These are phyloP conservation scores for Bellardia pandia DNA, from an alignment of 2,888 invertebrate species.

Conservation along the genomic window DNA sequence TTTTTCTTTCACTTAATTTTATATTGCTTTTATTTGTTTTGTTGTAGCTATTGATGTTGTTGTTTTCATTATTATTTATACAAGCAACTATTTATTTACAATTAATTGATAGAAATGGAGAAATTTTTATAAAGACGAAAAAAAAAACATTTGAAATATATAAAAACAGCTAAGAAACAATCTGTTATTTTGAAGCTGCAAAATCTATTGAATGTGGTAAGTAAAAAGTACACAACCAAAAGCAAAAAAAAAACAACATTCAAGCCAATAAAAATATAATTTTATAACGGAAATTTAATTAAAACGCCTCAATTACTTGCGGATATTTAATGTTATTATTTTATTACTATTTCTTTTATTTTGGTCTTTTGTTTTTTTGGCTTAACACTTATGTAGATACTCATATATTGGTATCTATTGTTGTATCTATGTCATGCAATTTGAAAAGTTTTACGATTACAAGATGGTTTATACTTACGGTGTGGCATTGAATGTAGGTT, in stretches of 20 bases:
- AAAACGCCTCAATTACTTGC: conserved; percentile 27
- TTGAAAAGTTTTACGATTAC: not conserved
- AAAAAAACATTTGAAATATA: not conserved
- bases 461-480: not conserved
- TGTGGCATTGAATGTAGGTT: not conserved
- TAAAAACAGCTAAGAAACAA: not conserved
- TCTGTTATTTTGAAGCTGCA: not conserved
- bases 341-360: not conserved
- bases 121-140: conserved; percentile 29
- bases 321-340: conserved; percentile 9
- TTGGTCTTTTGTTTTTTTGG: too few relatives aligned
- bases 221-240: not conserved
- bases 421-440: not conserved
- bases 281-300: conserved; percentile 45
- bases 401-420: not conserved
- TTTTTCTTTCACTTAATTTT: conserved; percentile 60
- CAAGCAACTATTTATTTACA: conserved; percentile 16
- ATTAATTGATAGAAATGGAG: conserved; percentile 49
- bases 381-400: not conserved
- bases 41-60: not conserved
- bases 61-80: conserved; percentile 16
- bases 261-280: conserved; percentile 15
- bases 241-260: not conserved
- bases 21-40: not conserved
- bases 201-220: not conserved